Conservation (phyloP, 2,113 vertebrate species). For the Epinephelus lanceolatus region DNA sequence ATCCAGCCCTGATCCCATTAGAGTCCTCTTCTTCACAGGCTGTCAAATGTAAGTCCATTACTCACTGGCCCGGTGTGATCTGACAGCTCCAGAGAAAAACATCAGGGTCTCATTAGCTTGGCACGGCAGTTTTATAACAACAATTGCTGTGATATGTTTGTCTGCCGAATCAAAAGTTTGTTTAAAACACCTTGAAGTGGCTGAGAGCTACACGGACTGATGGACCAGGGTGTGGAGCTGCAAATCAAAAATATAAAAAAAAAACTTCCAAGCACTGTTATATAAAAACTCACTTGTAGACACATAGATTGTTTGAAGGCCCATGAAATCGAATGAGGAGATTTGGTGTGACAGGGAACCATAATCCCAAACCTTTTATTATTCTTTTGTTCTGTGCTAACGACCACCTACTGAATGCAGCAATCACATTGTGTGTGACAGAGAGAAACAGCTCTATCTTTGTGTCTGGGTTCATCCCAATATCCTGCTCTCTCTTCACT, state of each 20-base stretch:
- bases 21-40: not conserved
- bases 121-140: not conserved
- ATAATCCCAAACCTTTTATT: slow-evolving; percentile 1
- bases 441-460: slow-evolving; percentile 3
- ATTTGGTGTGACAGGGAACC: slow-evolving; percentile 4
- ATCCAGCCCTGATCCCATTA: not conserved
- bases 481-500: not conserved
- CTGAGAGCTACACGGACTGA: no score
- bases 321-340: not conserved
- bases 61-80: not conserved
- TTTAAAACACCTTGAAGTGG: not conserved
- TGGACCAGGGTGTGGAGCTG: not conserved
- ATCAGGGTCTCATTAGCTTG: slow-evolving; percentile 5
- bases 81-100: not conserved
- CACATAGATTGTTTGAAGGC: not conserved
- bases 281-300: not conserved
- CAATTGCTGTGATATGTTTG: not conserved
- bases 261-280: no score
- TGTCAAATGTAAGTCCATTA: not conserved
- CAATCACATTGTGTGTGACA: slow-evolving; percentile 13
- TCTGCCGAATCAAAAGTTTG: not conserved
- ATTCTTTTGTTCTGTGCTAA: slow-evolving; percentile 28
- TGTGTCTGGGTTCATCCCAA: not conserved
- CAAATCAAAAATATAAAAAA: not conserved
- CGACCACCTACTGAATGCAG: slow-evolving; percentile 15